These are phyloP conservation scores for Ginglymostoma cirratum DNA, from an alignment of 2,113 vertebrate species.

Conservation along the genomic window DNA sequence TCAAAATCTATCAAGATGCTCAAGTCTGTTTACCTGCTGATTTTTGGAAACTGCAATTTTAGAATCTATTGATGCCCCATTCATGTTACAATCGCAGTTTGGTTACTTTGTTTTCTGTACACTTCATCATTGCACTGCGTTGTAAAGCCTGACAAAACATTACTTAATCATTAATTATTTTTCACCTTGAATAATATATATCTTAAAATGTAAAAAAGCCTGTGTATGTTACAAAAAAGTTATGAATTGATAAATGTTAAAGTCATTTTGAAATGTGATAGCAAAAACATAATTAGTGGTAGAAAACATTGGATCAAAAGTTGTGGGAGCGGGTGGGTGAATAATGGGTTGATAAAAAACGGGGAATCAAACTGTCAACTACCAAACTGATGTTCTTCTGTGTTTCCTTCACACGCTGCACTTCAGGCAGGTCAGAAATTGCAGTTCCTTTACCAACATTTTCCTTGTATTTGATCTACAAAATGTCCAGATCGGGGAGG, in stretches of 20 bases:
- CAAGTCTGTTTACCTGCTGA: no score
- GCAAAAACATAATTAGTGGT: neutral
- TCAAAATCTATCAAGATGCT: no score
- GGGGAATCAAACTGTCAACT: neutral
- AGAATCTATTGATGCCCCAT: no score
- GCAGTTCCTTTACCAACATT: slow-evolving; percentile 75
- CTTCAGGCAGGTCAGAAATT: slow-evolving; percentile 86
- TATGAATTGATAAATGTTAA: neutral
- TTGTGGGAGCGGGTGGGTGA: no score
- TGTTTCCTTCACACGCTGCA: slow-evolving; percentile 86
- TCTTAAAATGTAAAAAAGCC: neutral
- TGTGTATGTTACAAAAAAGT: neutral
- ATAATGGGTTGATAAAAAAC: neutral
- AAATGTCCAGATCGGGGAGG: neutral
- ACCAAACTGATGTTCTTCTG: slow-evolving; percentile 84
- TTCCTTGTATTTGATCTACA: slow-evolving; percentile 70
- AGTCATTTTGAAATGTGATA: neutral
- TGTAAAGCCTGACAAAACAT: neutral
- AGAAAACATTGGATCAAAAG: neutral
- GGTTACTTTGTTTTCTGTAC: no score
- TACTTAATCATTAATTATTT: neutral
- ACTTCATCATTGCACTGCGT: neutral
- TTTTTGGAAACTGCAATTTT: no score
- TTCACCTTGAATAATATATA: neutral
- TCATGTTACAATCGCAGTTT: no score